These are phyloP conservation scores for Andrena minutula DNA, from an alignment of 2,888 invertebrate species.

Conservation along the genomic window DNA sequence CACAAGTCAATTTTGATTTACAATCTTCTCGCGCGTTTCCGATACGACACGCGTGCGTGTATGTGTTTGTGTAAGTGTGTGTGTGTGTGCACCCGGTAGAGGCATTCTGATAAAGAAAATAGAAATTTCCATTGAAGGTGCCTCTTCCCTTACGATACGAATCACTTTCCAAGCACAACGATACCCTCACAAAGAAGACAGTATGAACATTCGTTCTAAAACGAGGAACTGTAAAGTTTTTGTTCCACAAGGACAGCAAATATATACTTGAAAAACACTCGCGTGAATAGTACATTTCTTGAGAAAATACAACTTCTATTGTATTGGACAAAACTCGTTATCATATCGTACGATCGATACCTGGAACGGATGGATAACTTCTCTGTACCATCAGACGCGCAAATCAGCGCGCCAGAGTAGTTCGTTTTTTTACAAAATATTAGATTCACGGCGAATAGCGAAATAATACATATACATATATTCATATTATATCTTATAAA, in stretches of 20 bases:
- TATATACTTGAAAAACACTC: slow-evolving; percentile 66
- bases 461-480: slow-evolving; percentile 7
- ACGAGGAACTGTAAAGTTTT: slow-evolving; percentile 68
- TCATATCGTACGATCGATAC: slow-evolving; percentile 44
- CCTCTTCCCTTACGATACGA: slow-evolving; percentile 46
- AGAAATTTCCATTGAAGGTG: slow-evolving; percentile 65
- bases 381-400: slow-evolving; percentile 19
- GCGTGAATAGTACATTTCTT: slow-evolving; percentile 51
- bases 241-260: slow-evolving; percentile 64
- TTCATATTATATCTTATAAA: slow-evolving; percentile 30
- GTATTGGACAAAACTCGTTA: slow-evolving; percentile 60
- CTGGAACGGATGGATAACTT: slow-evolving; percentile 63
- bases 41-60: slow-evolving; percentile 17
- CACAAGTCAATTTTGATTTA: slow-evolving; percentile 67
- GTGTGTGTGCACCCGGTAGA: slow-evolving; percentile 30
- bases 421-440: slow-evolving; percentile 19
- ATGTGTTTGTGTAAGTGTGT: too few relatives aligned
- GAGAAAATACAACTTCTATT: slow-evolving; percentile 70
- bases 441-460: slow-evolving; percentile 9
- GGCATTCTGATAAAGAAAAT: slow-evolving; percentile 72
- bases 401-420: slow-evolving; percentile 7
- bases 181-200: slow-evolving; percentile 69
- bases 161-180: slow-evolving; percentile 66
- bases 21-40: slow-evolving; percentile 41
- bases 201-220: slow-evolving; percentile 65